phyloP scores from a whole-genome alignment of 2,113 vertebrate genomes.

The Puntigrus tetrazona region DNA sequence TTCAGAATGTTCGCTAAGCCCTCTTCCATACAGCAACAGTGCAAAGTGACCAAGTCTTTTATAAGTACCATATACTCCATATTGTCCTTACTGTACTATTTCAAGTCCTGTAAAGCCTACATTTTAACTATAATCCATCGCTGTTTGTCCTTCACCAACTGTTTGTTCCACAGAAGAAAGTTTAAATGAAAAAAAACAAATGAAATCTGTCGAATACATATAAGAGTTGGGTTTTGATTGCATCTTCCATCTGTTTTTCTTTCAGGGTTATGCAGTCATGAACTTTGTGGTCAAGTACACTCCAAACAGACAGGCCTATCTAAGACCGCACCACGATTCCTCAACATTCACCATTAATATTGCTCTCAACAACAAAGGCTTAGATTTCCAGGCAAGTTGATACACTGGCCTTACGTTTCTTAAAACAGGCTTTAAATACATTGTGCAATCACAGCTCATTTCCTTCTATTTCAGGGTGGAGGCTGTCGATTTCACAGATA shows the following conservation, averaged over 20 bases:
- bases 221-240: background rate
- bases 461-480: constrained; percentile 80
- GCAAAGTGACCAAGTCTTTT: background rate
- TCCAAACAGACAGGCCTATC: constrained; percentile 83
- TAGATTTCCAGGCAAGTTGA: constrained; percentile 86
- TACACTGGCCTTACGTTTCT: background rate
- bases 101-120: background rate
- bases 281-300: constrained; percentile 99
- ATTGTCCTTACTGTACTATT: background rate
- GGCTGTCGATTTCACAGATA: constrained; percentile 96
- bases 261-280: constrained; percentile 86
- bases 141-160: background rate
- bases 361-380: constrained; percentile 90
- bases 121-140: background rate
- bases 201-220: background rate
- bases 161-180: background rate
- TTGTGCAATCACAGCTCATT: background rate
- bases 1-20: background rate
- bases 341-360: constrained; percentile 98
- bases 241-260: constrained; percentile 13
- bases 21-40: background rate
- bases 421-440: background rate
- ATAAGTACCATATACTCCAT: background rate
- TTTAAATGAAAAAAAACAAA: background rate
- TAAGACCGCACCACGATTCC: constrained; percentile 94